A percentile compares a stretch with the other conserved stretches of the same genome.
Evolutionary conservation across 2,888 invertebrate species (phyloP).

Genomic region (Tineola bisselliella): DNA sequence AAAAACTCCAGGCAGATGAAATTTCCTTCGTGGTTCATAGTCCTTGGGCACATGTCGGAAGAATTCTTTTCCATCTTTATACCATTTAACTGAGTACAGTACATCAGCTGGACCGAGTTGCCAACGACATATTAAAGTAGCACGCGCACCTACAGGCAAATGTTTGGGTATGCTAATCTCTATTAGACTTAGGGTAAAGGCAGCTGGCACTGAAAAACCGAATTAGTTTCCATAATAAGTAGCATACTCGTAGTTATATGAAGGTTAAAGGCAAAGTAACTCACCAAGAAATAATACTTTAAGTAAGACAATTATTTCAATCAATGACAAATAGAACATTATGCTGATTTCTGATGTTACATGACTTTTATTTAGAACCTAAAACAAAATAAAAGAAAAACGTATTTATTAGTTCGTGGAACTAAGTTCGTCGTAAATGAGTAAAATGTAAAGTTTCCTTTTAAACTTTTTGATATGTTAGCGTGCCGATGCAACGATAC

Average conservation of each 20-base stretch:
- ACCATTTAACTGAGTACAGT: constrained; percentile 82
- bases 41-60: constrained; percentile 70
- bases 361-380: too few relatives aligned
- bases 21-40: constrained; percentile 59
- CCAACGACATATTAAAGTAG: constrained; percentile 75
- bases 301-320: too few relatives aligned
- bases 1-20: constrained; percentile 59
- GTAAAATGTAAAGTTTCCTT: background rate
- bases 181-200: constrained; percentile 42
- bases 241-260: too few relatives aligned
- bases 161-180: constrained; percentile 77
- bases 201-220: background rate
- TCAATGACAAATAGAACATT: too few relatives aligned
- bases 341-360: too few relatives aligned
- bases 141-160: constrained; percentile 73
- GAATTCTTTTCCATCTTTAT: constrained; percentile 77
- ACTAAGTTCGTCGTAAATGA: background rate
- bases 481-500: background rate
- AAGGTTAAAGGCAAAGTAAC: too few relatives aligned
- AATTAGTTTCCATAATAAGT: too few relatives aligned
- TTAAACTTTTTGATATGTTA: background rate
- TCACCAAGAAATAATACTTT: too few relatives aligned
- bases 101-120: constrained; percentile 74
- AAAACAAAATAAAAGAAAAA: too few relatives aligned
- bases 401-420: background rate